Conservation (phyloP, 2,888 invertebrate genomes). For the Fragum sueziense region DNA sequence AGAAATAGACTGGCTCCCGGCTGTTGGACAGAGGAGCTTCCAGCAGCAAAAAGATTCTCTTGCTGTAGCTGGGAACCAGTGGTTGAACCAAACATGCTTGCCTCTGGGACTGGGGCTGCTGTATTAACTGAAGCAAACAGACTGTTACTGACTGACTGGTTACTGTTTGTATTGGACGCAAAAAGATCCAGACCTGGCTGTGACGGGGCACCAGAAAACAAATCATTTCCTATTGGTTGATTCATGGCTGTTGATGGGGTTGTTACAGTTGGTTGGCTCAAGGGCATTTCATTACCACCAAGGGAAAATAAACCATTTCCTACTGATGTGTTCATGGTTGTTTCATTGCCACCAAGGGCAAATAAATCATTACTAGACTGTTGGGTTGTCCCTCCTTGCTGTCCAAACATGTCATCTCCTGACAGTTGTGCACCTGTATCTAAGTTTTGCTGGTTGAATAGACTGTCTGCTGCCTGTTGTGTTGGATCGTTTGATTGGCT, state of each 20-base stretch:
- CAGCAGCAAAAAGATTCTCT: neutral
- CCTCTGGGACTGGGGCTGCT: neutral
- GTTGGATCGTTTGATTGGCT: neutral
- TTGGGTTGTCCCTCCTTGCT: neutral
- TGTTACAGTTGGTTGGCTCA: too few relatives aligned
- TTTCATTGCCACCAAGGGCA: neutral
- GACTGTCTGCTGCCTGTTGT: neutral
- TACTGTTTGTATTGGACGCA: neutral
- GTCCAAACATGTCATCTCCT: neutral
- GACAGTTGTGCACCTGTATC: neutral
- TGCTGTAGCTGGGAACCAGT: neutral
- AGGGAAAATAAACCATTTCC: neutral
- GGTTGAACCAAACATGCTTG: neutral
- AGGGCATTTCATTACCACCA: too few relatives aligned
- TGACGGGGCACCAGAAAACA: neutral
- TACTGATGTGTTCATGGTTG: neutral
- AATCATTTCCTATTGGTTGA: neutral
- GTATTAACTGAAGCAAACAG: neutral
- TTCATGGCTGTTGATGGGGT: too few relatives aligned
- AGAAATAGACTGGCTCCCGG: neutral
- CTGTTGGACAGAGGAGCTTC: neutral
- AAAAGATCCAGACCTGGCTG: neutral
- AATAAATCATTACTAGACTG: constrained; percentile 4
- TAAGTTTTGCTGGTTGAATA: neutral
- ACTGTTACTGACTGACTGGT: neutral